Conservation (phyloP, 2,888 invertebrate genomes). For the Erebia aethiops region DNA sequence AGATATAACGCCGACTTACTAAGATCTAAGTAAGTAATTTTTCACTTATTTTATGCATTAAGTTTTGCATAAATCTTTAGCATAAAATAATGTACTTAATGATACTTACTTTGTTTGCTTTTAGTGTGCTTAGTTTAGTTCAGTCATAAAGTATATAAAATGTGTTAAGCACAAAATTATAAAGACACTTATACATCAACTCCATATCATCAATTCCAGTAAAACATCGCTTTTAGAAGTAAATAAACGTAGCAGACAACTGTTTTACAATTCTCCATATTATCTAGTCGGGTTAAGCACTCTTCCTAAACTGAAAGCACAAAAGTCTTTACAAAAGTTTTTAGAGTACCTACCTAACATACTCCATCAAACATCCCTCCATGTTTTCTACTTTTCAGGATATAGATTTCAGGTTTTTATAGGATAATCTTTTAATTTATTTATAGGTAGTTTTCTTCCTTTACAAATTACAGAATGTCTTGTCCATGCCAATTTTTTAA, state of each 20-base stretch:
- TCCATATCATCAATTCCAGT: constrained; percentile 24
- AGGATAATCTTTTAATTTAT: no score
- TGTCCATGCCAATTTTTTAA: no score
- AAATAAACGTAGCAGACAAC: constrained; percentile 2
- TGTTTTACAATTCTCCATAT: background rate
- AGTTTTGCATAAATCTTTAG: no score
- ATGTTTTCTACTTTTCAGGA: background rate
- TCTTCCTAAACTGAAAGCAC: constrained; percentile 48
- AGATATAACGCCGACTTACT: no score
- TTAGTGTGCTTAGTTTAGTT: background rate
- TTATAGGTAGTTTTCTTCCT: no score
- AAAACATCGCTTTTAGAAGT: constrained; percentile 9
- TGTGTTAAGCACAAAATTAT: background rate
- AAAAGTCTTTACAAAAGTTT: constrained; percentile 1
- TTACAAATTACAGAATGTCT: no score
- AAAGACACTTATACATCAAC: constrained; percentile 4
- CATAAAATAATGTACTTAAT: no score
- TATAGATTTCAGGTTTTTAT: no score
- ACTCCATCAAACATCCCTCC: no score
- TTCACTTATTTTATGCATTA: no score
- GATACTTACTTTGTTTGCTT: no score
- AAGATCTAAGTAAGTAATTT: no score
- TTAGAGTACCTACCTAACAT: background rate
- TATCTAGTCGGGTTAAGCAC: constrained; percentile 22
- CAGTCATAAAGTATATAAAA: background rate